Evolutionary conservation across 1,140 invertebrate genomes (phyloP).

Genomic region (Sogatella furcifera): DNA sequence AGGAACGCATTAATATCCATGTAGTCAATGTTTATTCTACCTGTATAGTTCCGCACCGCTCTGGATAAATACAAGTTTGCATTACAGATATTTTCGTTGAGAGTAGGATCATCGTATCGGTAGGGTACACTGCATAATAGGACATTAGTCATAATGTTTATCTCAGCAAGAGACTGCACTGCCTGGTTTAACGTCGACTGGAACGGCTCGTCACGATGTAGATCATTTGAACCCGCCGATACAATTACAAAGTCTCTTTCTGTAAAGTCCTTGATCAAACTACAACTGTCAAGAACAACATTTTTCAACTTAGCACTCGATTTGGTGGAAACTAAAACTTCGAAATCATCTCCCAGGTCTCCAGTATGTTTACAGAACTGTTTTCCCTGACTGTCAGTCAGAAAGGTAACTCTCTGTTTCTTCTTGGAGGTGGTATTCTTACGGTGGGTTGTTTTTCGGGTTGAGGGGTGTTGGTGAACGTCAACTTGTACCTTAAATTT

Average conservation of each 20-base stretch:
- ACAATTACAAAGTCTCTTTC: slow-evolving; percentile 3
- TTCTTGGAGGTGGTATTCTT: background rate
- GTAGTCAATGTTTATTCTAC: background rate
- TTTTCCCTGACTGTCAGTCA: slow-evolving; percentile 7
- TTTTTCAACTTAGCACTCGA: slow-evolving; percentile 6
- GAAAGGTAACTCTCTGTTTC: background rate
- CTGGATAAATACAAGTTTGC: background rate
- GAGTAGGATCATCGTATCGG: background rate
- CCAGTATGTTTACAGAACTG: background rate
- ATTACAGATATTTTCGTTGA: slow-evolving; percentile 1
- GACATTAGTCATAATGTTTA: slow-evolving; percentile 1
- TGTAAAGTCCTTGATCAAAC: background rate
- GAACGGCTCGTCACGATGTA: background rate
- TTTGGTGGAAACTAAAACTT: slow-evolving; percentile 3
- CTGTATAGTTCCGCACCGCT: background rate
- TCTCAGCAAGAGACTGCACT: background rate
- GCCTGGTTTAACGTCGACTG: background rate
- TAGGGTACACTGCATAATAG: background rate
- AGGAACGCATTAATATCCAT: background rate
- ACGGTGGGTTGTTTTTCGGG: background rate
- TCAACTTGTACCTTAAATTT: background rate
- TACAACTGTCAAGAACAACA: background rate
- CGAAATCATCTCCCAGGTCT: background rate
- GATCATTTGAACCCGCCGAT: slow-evolving; percentile 2
- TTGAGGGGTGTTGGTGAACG: background rate